These are phyloP conservation scores for Sterrhoptilus dennistouni DNA, from an alignment of 2,113 vertebrate genomes.

Conservation along the genomic window DNA sequence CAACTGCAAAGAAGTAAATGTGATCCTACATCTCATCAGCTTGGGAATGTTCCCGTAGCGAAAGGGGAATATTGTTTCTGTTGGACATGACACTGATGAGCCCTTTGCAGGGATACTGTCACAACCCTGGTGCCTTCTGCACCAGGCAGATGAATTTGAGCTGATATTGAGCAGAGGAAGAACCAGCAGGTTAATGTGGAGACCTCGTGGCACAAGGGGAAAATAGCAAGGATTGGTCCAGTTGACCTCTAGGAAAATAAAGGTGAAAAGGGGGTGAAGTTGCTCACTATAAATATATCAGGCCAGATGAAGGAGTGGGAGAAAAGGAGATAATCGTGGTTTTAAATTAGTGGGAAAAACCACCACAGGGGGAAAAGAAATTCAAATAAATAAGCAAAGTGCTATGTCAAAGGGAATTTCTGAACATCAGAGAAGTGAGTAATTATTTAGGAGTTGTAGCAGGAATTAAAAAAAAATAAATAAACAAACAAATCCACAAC, in stretches of 20 bases:
- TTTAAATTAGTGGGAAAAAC: background rate
- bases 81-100: background rate
- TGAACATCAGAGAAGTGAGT: background rate
- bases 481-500: background rate
- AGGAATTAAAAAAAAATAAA: background rate
- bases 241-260: background rate
- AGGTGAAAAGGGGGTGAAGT: background rate
- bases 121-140: background rate
- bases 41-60: background rate
- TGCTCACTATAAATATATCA: background rate
- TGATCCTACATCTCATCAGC: background rate
- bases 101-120: background rate
- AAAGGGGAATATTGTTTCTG: background rate
- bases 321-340: background rate
- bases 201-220: background rate
- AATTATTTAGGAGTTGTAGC: background rate
- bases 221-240: background rate
- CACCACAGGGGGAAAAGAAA: background rate
- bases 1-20: background rate
- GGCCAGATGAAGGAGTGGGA: background rate
- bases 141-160: background rate
- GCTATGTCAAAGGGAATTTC: background rate
- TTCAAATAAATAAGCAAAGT: background rate
- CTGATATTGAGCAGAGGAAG: background rate
- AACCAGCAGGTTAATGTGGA: background rate